These are phyloP conservation scores for Sebastes oblongus DNA, from an alignment of 2,797 vertebrate genomes.

Conservation along the genomic window DNA sequence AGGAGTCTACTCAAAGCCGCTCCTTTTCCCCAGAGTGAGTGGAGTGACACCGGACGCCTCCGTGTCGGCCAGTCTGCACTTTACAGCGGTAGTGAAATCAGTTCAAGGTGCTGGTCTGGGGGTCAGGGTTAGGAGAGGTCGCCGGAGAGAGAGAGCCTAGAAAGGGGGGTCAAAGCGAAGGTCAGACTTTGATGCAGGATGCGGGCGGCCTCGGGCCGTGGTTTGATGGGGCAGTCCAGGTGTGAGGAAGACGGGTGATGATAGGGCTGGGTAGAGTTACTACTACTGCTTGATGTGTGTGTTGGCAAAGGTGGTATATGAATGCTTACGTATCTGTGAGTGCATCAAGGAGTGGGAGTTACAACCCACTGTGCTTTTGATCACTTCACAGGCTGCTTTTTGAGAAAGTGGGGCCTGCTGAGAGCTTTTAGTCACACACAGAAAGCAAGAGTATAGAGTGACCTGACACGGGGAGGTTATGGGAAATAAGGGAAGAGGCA, in stretches of 20 bases:
- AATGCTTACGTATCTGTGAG: conserved; percentile 23
- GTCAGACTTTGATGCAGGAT: conserved; percentile 60
- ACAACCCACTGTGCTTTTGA: conserved; percentile 56
- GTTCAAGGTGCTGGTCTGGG: conserved; percentile 26
- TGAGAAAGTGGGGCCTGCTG: conserved; percentile 27
- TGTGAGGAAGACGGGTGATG: conserved; percentile 41
- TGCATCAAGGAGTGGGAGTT: conserved; percentile 35
- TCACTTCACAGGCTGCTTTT: conserved; percentile 41
- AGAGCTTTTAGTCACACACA: conserved; percentile 50
- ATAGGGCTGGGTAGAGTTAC: conserved; percentile 19
- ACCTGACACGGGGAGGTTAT: conserved; percentile 12
- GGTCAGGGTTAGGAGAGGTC: conserved; percentile 26
- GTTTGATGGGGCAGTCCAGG: conserved; percentile 55
- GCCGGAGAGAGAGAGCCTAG: neutral
- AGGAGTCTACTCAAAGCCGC: conserved; percentile 16
- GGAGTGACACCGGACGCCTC: conserved; percentile 18
- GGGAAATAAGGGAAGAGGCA: neutral
- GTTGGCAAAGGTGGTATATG: conserved; percentile 1
- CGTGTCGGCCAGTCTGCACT: conserved; percentile 18
- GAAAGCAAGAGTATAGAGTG: neutral
- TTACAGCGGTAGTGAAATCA: conserved; percentile 15
- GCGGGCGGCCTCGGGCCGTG: conserved; percentile 10
- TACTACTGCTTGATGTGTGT: conserved; percentile 20
- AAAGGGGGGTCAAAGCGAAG: conserved; percentile 38
- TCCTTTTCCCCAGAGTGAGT: conserved; percentile 14